phyloP scores from a whole-genome alignment of 2,797 vertebrate genomes.

The Smutsia temminckii region DNA sequence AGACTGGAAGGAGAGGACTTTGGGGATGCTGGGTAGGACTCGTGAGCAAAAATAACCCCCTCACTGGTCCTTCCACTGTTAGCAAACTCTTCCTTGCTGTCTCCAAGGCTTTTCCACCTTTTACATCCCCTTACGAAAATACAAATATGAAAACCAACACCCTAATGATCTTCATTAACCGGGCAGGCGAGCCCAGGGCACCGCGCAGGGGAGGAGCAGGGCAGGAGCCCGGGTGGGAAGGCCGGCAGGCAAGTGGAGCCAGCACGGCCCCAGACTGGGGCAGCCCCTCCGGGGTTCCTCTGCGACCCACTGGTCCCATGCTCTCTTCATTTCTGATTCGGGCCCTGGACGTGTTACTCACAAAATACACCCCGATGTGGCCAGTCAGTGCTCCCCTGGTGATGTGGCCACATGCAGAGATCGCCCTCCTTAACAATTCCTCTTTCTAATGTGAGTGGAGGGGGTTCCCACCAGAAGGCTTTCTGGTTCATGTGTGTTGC shows the following conservation, averaged over 20 bases:
- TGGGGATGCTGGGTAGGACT: not conserved
- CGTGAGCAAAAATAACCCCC: not conserved
- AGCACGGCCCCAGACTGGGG: not conserved
- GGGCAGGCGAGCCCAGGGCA: no score
- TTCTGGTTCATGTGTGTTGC: conserved; percentile 73
- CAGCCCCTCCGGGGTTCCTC: not conserved
- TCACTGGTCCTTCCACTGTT: not conserved
- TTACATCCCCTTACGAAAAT: not conserved
- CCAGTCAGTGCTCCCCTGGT: not conserved
- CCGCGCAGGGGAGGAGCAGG: not conserved
- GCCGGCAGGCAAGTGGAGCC: not conserved
- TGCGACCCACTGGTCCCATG: not conserved
- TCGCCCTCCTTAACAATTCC: conserved; percentile 23
- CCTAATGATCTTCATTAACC: not conserved
- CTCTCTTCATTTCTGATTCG: not conserved
- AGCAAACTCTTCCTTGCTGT: not conserved
- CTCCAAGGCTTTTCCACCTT: not conserved
- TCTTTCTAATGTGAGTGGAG: conserved; percentile 46
- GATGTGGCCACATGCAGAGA: not conserved
- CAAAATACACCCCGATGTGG: not conserved
- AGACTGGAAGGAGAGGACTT: not conserved
- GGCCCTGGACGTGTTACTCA: not conserved
- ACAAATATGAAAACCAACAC: not conserved
- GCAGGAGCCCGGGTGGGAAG: not conserved
- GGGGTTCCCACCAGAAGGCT: conserved; percentile 62